These are phyloP conservation scores for Phenacoccus solenopsis DNA, from an alignment of 1,140 invertebrate species.

Conservation along the genomic window DNA sequence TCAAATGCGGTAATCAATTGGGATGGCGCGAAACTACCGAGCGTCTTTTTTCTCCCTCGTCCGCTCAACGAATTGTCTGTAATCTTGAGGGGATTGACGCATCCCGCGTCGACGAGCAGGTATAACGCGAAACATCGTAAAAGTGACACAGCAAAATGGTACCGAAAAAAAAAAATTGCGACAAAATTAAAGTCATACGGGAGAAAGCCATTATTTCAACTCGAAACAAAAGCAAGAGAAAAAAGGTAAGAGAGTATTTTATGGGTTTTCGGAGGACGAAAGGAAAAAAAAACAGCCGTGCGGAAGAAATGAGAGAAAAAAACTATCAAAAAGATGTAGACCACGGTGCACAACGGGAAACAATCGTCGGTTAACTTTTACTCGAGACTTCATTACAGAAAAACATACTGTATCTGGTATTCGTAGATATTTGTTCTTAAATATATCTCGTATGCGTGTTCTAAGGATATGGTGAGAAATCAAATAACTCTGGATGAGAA, in stretches of 20 bases:
- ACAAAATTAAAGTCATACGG: neutral
- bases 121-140: neutral
- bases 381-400: neutral
- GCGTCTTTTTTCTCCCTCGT: neutral
- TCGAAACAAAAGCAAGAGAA: neutral
- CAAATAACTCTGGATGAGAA: neutral
- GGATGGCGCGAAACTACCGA: neutral
- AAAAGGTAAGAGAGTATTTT: neutral
- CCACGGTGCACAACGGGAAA: neutral
- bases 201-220: neutral
- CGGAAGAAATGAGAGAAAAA: too few species aligned
- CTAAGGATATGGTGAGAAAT: neutral
- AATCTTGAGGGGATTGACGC: neutral
- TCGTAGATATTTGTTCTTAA: too few species aligned
- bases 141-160: neutral
- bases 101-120: neutral
- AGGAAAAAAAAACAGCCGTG: neutral
- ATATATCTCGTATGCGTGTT: neutral
- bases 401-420: too few species aligned
- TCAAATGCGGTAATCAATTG: neutral
- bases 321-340: neutral
- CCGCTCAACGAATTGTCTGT: neutral
- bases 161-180: neutral
- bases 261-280: neutral
- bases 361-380: neutral